phyloP scores from a whole-genome alignment of 1,140 invertebrate species.

The Augochlora pura region DNA sequence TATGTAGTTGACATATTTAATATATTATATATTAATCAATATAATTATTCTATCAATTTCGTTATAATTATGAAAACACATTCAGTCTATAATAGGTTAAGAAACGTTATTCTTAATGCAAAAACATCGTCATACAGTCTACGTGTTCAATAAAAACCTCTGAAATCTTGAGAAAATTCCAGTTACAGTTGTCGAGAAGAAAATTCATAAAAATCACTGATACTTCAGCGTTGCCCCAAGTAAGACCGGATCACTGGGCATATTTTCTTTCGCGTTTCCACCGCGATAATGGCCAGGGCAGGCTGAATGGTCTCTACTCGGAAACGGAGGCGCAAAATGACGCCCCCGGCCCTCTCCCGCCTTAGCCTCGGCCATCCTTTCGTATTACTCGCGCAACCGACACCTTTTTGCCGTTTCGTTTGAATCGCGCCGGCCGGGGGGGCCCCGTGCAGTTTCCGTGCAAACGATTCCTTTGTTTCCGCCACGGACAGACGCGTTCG shows the following conservation, averaged over 20 bases:
- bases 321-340: constrained; percentile 23
- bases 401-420: constrained; percentile 8
- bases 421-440: background rate
- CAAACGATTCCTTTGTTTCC: constrained; percentile 17
- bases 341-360: background rate
- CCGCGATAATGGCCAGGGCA: constrained; percentile 5
- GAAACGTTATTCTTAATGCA: too few relatives aligned
- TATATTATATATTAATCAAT: too few relatives aligned
- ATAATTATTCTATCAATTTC: too few relatives aligned
- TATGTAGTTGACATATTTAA: too few relatives aligned
- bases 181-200: too few relatives aligned
- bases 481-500: constrained; percentile 12
- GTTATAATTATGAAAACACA: too few relatives aligned
- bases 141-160: too few relatives aligned
- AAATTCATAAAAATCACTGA: too few relatives aligned
- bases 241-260: background rate
- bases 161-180: too few relatives aligned
- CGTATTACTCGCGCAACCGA: constrained; percentile 24
- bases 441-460: background rate
- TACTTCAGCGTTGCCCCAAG: too few relatives aligned
- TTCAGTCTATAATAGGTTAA: too few relatives aligned
- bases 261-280: constrained; percentile 26
- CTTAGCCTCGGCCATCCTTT: constrained; percentile 9
- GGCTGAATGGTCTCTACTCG: constrained; percentile 8
- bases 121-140: too few relatives aligned